Evolutionary conservation across 2,797 vertebrate genomes (phyloP), one percentile per base, ranked within the genome.

Genomic region (Telmatherina bonti): DNA sequence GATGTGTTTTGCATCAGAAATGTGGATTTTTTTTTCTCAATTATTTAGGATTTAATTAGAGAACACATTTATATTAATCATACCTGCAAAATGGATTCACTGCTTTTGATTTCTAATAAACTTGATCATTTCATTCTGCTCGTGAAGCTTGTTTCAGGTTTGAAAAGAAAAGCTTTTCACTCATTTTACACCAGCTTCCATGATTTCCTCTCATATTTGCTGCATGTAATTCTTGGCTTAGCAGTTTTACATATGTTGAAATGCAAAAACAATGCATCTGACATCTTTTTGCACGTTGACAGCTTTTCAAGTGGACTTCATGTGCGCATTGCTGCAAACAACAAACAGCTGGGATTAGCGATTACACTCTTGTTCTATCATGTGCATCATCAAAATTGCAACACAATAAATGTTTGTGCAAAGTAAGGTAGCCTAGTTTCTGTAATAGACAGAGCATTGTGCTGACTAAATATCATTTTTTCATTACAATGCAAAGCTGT

Each of bases 351-450:
- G 61, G 58, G 41, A 64, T 70, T 59, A 55, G 55, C 22, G 67
- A 64, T 81, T 72, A 64, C 45, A 1, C 45, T 20, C 52, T 69
- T 68, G 66, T 68, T 83, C 64, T 30, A 57, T 68, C 69, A 67
- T 69, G 69, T 36, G 67, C 55, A 67, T 74, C 61, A 53, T 61
- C 58, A n/a, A 57, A 56, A 55, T 73, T 30, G 31, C 65, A 72
- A 31, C 5, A 70, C 54, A 73, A 67, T 51, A 73, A 59, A 30
- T 64, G 77, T 71, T 60, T 79, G 68, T 72, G 64, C 22, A 26
- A 52, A 52, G 24, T 31, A 35, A 49, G 10, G 53, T 55, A 76
- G 52, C 70, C 56, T 29, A 13, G 43, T 53, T 68, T 18, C 20
- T 67, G 13, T 53, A 67, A 49, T 29, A 60, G n/a, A 31, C 51